A percentile compares a stretch with the other conserved stretches of the same genome.
Evolutionary conservation across 2,888 invertebrate species (phyloP).

Genomic region (Megastigmus dorsalis): DNA sequence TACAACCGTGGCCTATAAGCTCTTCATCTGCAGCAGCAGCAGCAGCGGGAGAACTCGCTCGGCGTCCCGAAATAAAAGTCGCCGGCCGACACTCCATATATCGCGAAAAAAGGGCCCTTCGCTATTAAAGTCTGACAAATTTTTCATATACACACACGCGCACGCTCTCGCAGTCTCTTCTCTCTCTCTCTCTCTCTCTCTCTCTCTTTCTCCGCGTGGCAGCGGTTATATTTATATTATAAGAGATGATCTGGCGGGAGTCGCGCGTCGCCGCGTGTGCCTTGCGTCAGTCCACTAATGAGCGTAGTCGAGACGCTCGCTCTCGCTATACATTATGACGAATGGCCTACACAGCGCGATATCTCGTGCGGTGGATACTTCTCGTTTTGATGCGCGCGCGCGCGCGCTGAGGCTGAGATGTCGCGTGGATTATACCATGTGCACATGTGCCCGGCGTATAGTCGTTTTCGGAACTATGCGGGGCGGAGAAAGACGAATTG

Average conservation of each 20-base stretch:
- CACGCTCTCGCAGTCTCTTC: too few species aligned
- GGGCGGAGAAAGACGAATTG: neutral
- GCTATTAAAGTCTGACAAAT: slow-evolving; percentile 31
- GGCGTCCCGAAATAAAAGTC: slow-evolving; percentile 40
- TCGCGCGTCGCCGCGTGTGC: slow-evolving; percentile 56
- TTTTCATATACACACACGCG: slow-evolving; percentile 19
- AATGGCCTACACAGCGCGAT: slow-evolving; percentile 53
- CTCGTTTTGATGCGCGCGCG: slow-evolving; percentile 1
- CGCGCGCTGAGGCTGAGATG: neutral
- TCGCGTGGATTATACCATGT: too few species aligned
- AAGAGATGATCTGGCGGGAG: slow-evolving; percentile 21
- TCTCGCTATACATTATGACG: too few species aligned
- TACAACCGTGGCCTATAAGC: neutral
- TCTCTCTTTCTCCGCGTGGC: too few species aligned
- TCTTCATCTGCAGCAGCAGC: neutral
- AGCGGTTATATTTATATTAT: slow-evolving; percentile 39
- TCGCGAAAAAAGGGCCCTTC: neutral
- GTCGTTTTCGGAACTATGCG: neutral
- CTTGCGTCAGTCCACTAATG: slow-evolving; percentile 66
- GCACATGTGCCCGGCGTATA: neutral
- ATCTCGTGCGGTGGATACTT: too few species aligned
- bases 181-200: too few species aligned
- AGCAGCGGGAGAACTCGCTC: too few species aligned
- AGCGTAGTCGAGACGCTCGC: slow-evolving; percentile 56
- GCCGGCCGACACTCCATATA: too few species aligned